Percentiles rank a stretch among this genome's conserved stretches.
Conservation (phyloP, 2,797 vertebrate species). For the Netta rufina region DNA sequence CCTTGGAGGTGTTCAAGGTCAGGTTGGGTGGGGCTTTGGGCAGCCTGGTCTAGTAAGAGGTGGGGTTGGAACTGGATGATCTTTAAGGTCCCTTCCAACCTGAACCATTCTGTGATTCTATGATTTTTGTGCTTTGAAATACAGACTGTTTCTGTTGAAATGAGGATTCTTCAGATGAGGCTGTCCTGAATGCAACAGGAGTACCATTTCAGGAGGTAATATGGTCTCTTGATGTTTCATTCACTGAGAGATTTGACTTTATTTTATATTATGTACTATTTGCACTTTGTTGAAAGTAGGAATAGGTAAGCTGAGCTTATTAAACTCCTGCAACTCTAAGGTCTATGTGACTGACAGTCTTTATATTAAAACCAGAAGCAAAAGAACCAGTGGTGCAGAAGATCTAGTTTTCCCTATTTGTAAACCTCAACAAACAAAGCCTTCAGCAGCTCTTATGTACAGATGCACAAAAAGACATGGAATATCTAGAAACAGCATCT, state of each 20-base stretch:
- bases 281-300: not conserved
- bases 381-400: not conserved
- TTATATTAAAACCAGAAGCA: not conserved
- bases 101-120: no score
- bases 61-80: no score
- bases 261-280: not conserved
- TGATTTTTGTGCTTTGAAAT: not conserved
- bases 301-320: not conserved
- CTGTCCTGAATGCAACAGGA: not conserved
- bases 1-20: no score
- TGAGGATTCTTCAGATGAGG: not conserved
- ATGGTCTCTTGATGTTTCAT: not conserved
- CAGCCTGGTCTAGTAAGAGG: no score
- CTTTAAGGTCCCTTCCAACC: no score
- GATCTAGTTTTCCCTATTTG: not conserved
- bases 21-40: no score
- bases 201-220: not conserved
- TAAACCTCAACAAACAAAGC: not conserved
- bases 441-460: not conserved
- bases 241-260: not conserved
- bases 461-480: not conserved
- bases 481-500: not conserved
- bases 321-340: not conserved
- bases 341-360: not conserved
- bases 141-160: not conserved